phyloP scores from a whole-genome alignment of 2,113 vertebrate genomes.

The Tachycineta bicolor region DNA sequence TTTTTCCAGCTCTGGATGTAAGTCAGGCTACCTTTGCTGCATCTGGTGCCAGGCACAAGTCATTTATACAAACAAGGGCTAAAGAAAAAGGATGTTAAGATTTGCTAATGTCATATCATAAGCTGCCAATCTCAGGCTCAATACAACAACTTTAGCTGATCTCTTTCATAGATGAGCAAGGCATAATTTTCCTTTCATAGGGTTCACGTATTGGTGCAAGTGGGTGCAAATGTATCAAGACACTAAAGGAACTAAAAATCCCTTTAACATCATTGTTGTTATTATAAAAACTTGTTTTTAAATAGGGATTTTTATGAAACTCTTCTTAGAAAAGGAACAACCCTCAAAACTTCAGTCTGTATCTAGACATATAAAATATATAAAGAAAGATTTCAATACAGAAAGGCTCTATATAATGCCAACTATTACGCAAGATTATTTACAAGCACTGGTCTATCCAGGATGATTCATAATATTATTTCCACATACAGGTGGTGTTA shows the following conservation, averaged over 20 bases:
- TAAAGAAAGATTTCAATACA: not conserved
- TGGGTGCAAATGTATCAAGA: not conserved
- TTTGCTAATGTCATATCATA: not conserved
- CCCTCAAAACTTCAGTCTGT: not conserved
- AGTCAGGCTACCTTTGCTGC: not conserved
- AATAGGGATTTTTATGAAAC: not conserved
- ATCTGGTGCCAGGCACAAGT: not conserved
- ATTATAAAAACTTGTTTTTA: not conserved
- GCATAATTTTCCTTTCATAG: not conserved
- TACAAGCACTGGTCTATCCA: not conserved
- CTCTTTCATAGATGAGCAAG: not conserved
- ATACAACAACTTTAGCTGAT: not conserved
- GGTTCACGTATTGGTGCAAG: not conserved
- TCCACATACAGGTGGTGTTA: not conserved
- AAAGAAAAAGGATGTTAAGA: not conserved
- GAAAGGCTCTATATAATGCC: not conserved
- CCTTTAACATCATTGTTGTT: not conserved
- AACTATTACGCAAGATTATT: slow-evolving; percentile 24
- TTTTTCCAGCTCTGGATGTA: not conserved
- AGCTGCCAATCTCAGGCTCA: not conserved
- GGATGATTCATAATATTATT: slow-evolving; percentile 26
- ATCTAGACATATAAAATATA: not conserved
- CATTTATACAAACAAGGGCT: not conserved
- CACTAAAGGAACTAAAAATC: not conserved
- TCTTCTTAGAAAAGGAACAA: not conserved